phyloP scores from a whole-genome alignment of 2,797 vertebrate species.

The Setipinna tenuifilis region DNA sequence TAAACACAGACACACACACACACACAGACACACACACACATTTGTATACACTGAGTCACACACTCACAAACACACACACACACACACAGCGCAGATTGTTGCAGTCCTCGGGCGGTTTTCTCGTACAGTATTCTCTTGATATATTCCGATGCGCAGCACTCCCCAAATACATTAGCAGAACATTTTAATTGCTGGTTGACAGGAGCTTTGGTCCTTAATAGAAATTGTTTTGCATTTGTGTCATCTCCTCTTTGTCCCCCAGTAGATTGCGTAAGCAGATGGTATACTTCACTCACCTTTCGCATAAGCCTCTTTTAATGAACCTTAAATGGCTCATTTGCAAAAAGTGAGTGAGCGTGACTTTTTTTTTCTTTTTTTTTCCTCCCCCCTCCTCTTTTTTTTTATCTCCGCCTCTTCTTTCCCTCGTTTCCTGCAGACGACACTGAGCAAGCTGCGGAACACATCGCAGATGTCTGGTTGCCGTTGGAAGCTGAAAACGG shows the following conservation, averaged over 20 bases:
- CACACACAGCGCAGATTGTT: constrained; percentile 22
- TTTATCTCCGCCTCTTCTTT: constrained; percentile 40
- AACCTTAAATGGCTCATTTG: constrained; percentile 61
- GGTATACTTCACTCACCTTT: constrained; percentile 52
- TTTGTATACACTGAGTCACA: too few relatives aligned
- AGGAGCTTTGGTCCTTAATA: constrained; percentile 50
- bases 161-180: constrained; percentile 45
- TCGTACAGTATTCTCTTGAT: constrained; percentile 42
- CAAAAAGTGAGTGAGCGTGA: constrained; percentile 57
- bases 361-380: constrained; percentile 63
- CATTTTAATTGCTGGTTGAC: constrained; percentile 53
- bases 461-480: neutral
- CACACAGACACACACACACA: too few relatives aligned
- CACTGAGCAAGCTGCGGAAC: neutral
- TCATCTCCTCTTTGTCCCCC: constrained; percentile 47
- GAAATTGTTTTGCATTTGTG: constrained; percentile 34
- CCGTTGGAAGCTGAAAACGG: neutral
- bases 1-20: too few relatives aligned
- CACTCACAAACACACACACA: too few relatives aligned
- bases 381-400: constrained; percentile 45
- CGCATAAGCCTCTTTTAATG: constrained; percentile 61
- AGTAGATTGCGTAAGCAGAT: constrained; percentile 55
- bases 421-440: constrained; percentile 70
- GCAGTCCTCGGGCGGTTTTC: constrained; percentile 43
- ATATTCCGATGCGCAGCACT: constrained; percentile 48